Conservation (phyloP, 2,888 invertebrate genomes). For the Monochamus alternatus region DNA sequence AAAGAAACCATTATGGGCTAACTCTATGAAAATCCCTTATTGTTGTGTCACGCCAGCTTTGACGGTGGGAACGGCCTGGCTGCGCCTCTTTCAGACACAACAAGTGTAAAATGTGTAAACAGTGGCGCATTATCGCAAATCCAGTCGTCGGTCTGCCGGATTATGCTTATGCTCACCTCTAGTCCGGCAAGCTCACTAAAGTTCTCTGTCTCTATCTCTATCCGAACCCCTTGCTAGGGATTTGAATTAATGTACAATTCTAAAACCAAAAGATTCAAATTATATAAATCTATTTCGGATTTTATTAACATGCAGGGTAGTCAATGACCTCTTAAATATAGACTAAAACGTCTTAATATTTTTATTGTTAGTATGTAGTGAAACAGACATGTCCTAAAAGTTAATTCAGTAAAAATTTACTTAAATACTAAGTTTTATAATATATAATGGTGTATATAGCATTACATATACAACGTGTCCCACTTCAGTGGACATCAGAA, state of each 20-base stretch:
- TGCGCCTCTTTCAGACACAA: slow-evolving; percentile 53
- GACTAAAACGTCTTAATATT: too few relatives aligned
- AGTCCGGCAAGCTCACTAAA: not conserved
- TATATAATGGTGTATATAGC: too few relatives aligned
- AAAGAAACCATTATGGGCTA: not conserved
- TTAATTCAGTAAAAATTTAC: too few relatives aligned
- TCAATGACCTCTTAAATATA: too few relatives aligned
- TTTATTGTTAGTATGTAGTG: too few relatives aligned
- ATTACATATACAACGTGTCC: too few relatives aligned
- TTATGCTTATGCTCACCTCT: slow-evolving; percentile 42
- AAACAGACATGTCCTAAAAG: too few relatives aligned
- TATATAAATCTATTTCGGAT: too few relatives aligned
- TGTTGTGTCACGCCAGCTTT: slow-evolving; percentile 58
- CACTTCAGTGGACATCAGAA: too few relatives aligned
- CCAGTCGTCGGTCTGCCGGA: slow-evolving; percentile 47
- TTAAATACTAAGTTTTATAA: too few relatives aligned
- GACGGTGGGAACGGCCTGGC: slow-evolving; percentile 43
- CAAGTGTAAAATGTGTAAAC: slow-evolving; percentile 52
- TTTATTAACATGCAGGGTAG: too few relatives aligned
- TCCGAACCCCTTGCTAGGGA: not conserved
- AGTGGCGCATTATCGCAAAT: slow-evolving; percentile 53
- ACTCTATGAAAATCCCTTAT: slow-evolving; percentile 66
- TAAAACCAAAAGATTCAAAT: too few relatives aligned
- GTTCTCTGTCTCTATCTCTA: not conserved
- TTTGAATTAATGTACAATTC: not conserved